These are phyloP conservation scores for Epistrophe grossulariae DNA, from an alignment of 2,888 invertebrate species.

Conservation along the genomic window DNA sequence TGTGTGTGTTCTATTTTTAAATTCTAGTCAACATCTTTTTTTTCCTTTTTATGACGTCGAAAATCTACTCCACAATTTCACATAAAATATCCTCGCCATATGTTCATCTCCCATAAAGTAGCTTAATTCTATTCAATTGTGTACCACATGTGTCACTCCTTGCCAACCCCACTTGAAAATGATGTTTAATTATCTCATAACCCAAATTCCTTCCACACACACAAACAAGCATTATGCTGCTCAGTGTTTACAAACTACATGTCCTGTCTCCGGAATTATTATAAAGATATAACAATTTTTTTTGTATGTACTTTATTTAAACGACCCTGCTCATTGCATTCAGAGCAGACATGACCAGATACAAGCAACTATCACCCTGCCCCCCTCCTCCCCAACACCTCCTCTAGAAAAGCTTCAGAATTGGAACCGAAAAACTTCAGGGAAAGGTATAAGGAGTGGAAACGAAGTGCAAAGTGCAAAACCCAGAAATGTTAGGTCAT, in stretches of 20 bases:
- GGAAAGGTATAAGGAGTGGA: conserved; percentile 7
- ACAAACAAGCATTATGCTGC: background rate
- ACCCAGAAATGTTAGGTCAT: conserved; percentile 69
- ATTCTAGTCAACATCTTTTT: conserved; percentile 5
- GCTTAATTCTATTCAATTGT: conserved; percentile 59
- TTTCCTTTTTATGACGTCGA: conserved; percentile 10
- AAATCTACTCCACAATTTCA: conserved; percentile 23
- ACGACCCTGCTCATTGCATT: conserved; percentile 57
- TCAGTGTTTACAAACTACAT: conserved; percentile 30
- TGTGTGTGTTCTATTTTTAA: background rate
- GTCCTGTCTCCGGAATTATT: conserved; percentile 46
- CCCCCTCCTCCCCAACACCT: background rate
- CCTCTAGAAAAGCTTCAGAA: conserved; percentile 2
- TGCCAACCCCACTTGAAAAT: conserved; percentile 52
- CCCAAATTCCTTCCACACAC: conserved; percentile 46
- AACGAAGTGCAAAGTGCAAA: conserved; percentile 70
- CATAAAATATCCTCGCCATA: conserved; percentile 23
- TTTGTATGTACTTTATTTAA: conserved; percentile 43
- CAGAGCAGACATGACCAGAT: conserved; percentile 64
- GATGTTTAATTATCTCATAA: conserved; percentile 74
- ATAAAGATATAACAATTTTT: conserved; percentile 41
- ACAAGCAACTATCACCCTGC: conserved; percentile 63
- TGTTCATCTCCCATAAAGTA: conserved; percentile 42
- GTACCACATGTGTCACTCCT: conserved; percentile 59
- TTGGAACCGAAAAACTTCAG: background rate